These are phyloP conservation scores for Vandiemenella viatica DNA, from an alignment of 2,888 invertebrate species.

Conservation along the genomic window DNA sequence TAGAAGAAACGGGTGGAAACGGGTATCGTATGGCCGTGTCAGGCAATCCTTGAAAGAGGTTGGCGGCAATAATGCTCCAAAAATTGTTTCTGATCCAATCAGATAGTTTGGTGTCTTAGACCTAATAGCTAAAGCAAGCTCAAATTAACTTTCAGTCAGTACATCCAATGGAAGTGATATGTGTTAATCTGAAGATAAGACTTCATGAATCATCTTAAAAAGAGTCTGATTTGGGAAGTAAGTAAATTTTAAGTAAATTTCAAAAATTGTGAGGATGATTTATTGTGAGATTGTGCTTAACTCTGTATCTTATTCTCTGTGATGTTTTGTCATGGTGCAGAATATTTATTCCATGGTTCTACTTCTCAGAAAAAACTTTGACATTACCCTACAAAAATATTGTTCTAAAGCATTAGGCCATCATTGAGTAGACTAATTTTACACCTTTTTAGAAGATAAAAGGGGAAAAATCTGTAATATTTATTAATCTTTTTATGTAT, in stretches of 20 bases:
- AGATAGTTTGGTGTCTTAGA: slow-evolving; percentile 80
- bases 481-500: no score
- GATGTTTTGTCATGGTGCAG: no score
- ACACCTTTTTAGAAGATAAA: no score
- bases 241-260: no score
- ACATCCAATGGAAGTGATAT: slow-evolving; percentile 47
- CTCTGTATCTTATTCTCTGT: no score
- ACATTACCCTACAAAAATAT: no score
- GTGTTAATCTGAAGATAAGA: slow-evolving; percentile 52
- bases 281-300: no score
- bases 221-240: no score
- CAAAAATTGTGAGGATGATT: no score
- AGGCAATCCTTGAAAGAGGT: neutral
- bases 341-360: no score
- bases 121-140: slow-evolving; percentile 58
- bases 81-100: slow-evolving; percentile 42
- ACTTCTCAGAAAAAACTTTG: no score
- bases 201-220: slow-evolving; percentile 24
- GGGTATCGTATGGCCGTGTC: neutral
- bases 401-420: neutral
- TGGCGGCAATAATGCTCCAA: neutral
- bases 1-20: neutral
- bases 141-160: slow-evolving; percentile 57
- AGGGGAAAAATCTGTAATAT: no score
- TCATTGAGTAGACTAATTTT: neutral